Percentiles rank a stretch among this genome's conserved stretches.
Evolutionary conservation across 2,888 invertebrate species (phyloP).

Genomic region (Scaptomyza caliginosa): DNA sequence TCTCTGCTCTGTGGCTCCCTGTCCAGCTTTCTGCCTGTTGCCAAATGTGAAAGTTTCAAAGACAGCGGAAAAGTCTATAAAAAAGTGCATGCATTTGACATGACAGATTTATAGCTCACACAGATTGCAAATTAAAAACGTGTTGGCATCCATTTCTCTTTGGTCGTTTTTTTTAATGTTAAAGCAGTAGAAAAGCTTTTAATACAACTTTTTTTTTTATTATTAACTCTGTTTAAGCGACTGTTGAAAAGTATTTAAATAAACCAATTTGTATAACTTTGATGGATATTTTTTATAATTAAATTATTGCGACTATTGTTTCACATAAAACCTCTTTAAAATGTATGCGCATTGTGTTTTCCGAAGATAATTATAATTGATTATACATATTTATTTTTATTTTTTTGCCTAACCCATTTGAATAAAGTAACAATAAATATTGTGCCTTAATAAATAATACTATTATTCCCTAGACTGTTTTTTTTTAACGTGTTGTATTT

Average conservation of each 20-base stretch:
- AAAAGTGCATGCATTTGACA: slow-evolving; percentile 45
- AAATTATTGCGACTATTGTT: not conserved
- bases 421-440: not conserved
- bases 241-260: not conserved
- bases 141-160: slow-evolving; percentile 50
- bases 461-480: not conserved
- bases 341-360: no score
- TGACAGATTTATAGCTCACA: slow-evolving; percentile 51
- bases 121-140: slow-evolving; percentile 59
- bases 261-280: no score
- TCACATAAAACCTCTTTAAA: no score
- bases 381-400: not conserved
- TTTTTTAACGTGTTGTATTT: not conserved
- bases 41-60: slow-evolving; percentile 36
- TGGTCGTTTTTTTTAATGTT: slow-evolving; percentile 32
- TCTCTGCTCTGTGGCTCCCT: not conserved
- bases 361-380: not conserved
- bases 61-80: slow-evolving; percentile 40
- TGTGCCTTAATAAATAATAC: not conserved
- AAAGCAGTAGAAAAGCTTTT: not conserved
- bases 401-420: no score
- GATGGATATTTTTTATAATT: not conserved
- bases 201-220: not conserved
- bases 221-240: not conserved
- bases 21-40: slow-evolving; percentile 8